A percentile compares a stretch with the other conserved stretches of the same genome.
phyloP scores from a whole-genome alignment of 1,140 invertebrate genomes.

The Drosophila saltans region DNA sequence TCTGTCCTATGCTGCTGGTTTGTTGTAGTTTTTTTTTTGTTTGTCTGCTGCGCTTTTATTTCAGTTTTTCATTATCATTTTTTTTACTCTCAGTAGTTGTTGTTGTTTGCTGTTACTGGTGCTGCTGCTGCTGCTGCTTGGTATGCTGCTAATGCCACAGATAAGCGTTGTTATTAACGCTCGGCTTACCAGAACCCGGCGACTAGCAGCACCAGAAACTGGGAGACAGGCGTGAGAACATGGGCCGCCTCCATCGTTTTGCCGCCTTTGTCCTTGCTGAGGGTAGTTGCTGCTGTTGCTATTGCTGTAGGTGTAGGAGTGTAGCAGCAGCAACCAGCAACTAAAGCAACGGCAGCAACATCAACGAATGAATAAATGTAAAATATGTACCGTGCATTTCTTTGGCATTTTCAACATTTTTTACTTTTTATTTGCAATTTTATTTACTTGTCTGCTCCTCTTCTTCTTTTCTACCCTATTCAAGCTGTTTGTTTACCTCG shows the following conservation, averaged over 20 bases:
- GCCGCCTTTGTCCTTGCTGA: conserved; percentile 56
- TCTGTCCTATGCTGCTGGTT: conserved; percentile 36
- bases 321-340: conserved; percentile 25
- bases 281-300: no score
- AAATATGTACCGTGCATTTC: conserved; percentile 80
- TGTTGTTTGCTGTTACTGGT: conserved; percentile 23
- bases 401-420: conserved; percentile 79
- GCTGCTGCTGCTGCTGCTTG: conserved; percentile 50
- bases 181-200: conserved; percentile 74
- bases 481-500: conserved; percentile 61
- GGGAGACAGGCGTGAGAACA: conserved; percentile 56
- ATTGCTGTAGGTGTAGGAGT: not conserved
- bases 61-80: conserved; percentile 81
- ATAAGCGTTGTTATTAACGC: conserved; percentile 82
- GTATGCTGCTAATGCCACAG: conserved; percentile 76
- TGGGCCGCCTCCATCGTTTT: conserved; percentile 44
- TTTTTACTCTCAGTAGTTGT: conserved; percentile 37
- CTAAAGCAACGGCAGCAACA: conserved; percentile 18
- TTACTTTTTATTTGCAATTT: conserved; percentile 79
- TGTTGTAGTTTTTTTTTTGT: conserved; percentile 35
- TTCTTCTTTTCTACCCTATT: conserved; percentile 31
- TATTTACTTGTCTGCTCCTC: conserved; percentile 72
- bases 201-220: conserved; percentile 29
- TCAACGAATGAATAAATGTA: conserved; percentile 76
- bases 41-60: conserved; percentile 76